Conservation (phyloP, 1,140 invertebrate genomes). For the Drosophila parabipectinata region DNA sequence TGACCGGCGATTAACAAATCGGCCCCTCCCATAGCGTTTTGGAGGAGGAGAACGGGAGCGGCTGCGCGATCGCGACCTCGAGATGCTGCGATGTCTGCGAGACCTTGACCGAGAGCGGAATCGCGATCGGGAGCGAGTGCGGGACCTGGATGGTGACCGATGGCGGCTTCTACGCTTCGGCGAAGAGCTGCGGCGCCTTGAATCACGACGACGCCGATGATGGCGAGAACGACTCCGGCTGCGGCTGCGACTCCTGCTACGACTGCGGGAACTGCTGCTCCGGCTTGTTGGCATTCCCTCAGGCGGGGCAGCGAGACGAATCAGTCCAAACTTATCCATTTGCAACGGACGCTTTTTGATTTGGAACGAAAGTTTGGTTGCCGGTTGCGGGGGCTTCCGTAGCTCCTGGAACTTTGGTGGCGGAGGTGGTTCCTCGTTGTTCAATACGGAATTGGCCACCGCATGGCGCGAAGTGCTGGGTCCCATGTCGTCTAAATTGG, state of each 20-base stretch:
- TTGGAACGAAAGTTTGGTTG: constrained; percentile 70
- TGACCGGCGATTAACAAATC: constrained; percentile 28
- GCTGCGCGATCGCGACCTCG: constrained; percentile 32
- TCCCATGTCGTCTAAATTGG: constrained; percentile 32
- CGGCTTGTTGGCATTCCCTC: constrained; percentile 16
- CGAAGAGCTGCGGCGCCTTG: constrained; percentile 17
- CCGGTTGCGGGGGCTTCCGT: constrained; percentile 28
- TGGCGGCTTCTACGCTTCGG: constrained; percentile 9
- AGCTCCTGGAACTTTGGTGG: constrained; percentile 39
- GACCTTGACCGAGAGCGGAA: constrained; percentile 44
- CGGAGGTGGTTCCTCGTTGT: constrained; percentile 15
- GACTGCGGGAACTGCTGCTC: constrained; percentile 81
- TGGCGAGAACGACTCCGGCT: constrained; percentile 81
- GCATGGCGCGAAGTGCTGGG: constrained; percentile 60
- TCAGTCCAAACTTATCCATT: constrained; percentile 88
- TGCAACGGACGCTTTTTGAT: constrained; percentile 84
- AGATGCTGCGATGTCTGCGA: constrained; percentile 56
- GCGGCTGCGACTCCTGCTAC: constrained; percentile 84
- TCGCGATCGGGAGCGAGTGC: constrained; percentile 24
- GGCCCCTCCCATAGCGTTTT: constrained; percentile 8
- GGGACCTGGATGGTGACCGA: constrained; percentile 2
- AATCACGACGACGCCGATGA: background rate
- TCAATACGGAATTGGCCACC: constrained; percentile 14
- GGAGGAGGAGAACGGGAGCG: constrained; percentile 11
- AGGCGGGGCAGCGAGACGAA: constrained; percentile 85